Evolutionary conservation across 2,113 vertebrate genomes (phyloP), one percentile per base, ranked within the genome.

Genomic region (Corythornis vintsioides): DNA sequence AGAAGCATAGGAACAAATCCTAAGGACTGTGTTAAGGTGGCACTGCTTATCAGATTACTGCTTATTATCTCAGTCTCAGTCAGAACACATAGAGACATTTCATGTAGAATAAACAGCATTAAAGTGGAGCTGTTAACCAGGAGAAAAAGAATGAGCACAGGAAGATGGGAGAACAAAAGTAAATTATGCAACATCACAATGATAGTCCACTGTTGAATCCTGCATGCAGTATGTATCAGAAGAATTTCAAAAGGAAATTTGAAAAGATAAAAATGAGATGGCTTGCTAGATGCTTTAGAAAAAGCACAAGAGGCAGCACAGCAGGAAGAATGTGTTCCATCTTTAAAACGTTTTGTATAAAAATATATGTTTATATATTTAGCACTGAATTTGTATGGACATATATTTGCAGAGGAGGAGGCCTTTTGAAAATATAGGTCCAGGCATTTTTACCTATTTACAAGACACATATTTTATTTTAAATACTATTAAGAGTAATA

Each of bases 221-320:
- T 57, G 22, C 6, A 61, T 2, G 20, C 2, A 9, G 5, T n/a
- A 11, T 0, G 2, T 43, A 72, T n/a, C 29, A 77, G n/a, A 72
- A 88, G 31, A 88, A 77, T 29, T 86, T 83, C n/a, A 70, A 70
- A 90, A 87, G 28, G 15, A 70, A 76, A 80, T 66, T 2, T 33
- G 5, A 70, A 53, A 38, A 53, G 9, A 15, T 61, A 61, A 61
- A 79, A 83, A 73, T 40, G 2, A 76, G 15, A 45, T 38, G 9
- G 4, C 29, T 60, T 71, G 6, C 28, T 43, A 71, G 53, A 72
- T 8, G 12, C 17, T 52, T 56, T 47, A 60, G 33, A 22, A 64
- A 74, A 71, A 40, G 6, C 24, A 66, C 20, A 71, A 55, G 31
- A 70, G 31, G 35, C 20, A 71, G 15, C 15, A 82, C 9, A 63